These are phyloP conservation scores for Amiota communis DNA, from an alignment of 2,888 invertebrate genomes.

Conservation along the genomic window DNA sequence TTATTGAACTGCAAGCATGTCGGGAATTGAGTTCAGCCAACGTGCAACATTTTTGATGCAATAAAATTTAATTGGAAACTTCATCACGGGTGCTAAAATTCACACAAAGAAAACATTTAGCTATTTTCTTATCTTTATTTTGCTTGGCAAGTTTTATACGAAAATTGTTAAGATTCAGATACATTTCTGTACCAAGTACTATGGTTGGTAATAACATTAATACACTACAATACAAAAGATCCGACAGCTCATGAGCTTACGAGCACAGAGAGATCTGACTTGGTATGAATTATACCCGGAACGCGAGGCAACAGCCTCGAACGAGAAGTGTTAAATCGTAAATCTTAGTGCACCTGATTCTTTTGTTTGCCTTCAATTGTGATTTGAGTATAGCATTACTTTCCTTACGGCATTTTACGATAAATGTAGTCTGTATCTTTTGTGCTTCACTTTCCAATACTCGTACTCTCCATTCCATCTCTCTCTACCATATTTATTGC, in stretches of 20 bases:
- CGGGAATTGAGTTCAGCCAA: constrained; percentile 43
- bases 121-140: no score
- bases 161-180: not conserved
- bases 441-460: constrained; percentile 31
- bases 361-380: constrained; percentile 29
- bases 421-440: constrained; percentile 45
- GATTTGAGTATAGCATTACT: constrained; percentile 1
- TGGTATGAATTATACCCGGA: constrained; percentile 17
- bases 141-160: constrained; percentile 53
- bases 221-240: no score
- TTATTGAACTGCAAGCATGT: not conserved
- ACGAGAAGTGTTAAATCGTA: not conserved
- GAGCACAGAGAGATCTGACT: not conserved
- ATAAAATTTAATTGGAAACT: constrained; percentile 71
- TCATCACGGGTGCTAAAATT: constrained; percentile 69
- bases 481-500: constrained; percentile 50
- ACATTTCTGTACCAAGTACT: no score
- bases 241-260: constrained; percentile 3
- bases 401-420: constrained; percentile 54
- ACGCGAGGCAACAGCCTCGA: constrained; percentile 4
- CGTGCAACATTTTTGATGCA: constrained; percentile 60
- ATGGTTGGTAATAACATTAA: no score
- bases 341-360: constrained; percentile 27
- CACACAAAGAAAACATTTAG: constrained; percentile 57
- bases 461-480: not conserved